Evolutionary conservation across 2,888 invertebrate species (phyloP).

Genomic region (Alloplasta piceator): DNA sequence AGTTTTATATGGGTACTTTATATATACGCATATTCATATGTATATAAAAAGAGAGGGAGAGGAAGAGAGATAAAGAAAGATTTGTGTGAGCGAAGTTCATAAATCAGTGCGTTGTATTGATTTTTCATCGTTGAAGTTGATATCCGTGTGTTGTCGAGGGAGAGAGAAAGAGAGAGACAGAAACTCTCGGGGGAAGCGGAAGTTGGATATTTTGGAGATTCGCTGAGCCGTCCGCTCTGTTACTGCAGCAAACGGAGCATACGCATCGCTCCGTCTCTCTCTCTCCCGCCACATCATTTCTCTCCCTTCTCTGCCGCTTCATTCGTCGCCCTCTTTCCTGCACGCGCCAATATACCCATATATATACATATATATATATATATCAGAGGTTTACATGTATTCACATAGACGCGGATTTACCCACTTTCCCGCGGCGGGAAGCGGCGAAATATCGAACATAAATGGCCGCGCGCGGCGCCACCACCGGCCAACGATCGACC

Average conservation of each 20-base stretch:
- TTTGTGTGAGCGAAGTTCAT: conserved; percentile 59
- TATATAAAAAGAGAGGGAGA: background rate
- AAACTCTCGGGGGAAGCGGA: conserved; percentile 42
- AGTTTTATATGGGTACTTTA: background rate
- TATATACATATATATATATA: too few species aligned
- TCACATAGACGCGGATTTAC: conserved; percentile 28
- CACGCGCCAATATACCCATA: conserved; percentile 14
- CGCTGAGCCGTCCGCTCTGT: conserved; percentile 54
- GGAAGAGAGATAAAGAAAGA: too few species aligned
- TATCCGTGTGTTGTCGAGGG: conserved; percentile 47
- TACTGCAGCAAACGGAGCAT: conserved; percentile 57
- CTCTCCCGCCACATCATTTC: conserved; percentile 11
- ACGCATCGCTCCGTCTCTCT: conserved; percentile 37
- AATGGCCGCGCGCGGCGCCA: conserved; percentile 73
- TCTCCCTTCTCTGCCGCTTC: conserved; percentile 25
- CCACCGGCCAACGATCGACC: conserved; percentile 68
- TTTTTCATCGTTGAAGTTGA: conserved; percentile 65
- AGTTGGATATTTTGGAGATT: conserved; percentile 62
- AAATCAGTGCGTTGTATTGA: conserved; percentile 63
- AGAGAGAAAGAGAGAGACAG: conserved; percentile 6
- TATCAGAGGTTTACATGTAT: too few species aligned
- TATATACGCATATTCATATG: too few species aligned
- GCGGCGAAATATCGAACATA: conserved; percentile 75
- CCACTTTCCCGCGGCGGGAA: conserved; percentile 74
- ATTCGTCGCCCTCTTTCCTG: conserved; percentile 27